Evolutionary conservation across 2,797 vertebrate genomes (phyloP).

Genomic region (Tenualosa ilisha): DNA sequence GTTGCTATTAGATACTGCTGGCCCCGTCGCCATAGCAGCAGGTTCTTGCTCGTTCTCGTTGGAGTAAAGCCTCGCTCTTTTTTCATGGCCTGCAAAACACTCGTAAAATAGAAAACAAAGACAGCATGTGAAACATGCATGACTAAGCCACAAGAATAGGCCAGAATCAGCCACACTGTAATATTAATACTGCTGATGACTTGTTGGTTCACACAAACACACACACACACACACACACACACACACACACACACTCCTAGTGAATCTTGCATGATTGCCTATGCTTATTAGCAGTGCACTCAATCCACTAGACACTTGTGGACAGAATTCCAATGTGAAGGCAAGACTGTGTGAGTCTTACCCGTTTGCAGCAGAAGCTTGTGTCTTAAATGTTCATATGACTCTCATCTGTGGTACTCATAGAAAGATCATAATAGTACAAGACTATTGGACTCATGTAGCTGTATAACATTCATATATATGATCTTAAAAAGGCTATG

Average conservation of each 20-base stretch:
- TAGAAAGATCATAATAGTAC: too few species aligned
- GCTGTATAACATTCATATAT: too few species aligned
- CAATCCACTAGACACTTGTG: conserved; percentile 61
- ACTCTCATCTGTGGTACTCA: too few species aligned
- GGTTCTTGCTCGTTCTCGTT: conserved; percentile 72
- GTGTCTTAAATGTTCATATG: too few species aligned
- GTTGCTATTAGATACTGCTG: conserved; percentile 78
- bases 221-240: background rate
- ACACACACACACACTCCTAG: conserved; percentile 30
- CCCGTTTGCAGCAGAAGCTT: background rate
- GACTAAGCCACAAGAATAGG: conserved; percentile 1
- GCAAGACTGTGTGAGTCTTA: conserved; percentile 29
- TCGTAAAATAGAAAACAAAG: conserved; percentile 32
- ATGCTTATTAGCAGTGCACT: conserved; percentile 46
- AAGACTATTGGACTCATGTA: too few species aligned
- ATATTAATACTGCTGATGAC: background rate
- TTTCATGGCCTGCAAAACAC: conserved; percentile 53
- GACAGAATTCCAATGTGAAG: conserved; percentile 57
- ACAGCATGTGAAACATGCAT: conserved; percentile 34
- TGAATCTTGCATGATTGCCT: conserved; percentile 58
- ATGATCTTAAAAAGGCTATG: too few species aligned
- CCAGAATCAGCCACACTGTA: background rate
- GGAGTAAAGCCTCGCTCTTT: conserved; percentile 47
- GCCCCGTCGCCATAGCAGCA: conserved; percentile 78
- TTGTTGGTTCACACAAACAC: background rate